Evolutionary conservation across 2,113 vertebrate genomes (phyloP).

Genomic region (Erinaceus europaeus): DNA sequence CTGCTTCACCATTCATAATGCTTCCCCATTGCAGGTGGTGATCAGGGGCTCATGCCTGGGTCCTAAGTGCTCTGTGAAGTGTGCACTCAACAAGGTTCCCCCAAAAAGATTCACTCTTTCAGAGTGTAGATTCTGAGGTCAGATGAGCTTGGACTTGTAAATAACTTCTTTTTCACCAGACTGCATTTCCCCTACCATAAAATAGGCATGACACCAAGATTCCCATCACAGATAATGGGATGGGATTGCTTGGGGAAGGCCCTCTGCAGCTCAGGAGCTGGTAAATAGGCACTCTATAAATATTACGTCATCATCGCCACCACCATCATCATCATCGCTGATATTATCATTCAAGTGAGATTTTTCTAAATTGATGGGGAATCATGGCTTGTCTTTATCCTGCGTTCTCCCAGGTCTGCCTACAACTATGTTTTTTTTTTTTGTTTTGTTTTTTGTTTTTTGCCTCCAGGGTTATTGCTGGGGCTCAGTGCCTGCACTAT

Average conservation of each 20-base stretch:
- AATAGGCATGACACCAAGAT: too few species aligned
- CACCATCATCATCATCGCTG: too few species aligned
- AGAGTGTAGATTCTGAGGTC: neutral
- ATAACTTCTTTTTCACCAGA: neutral
- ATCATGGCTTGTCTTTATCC: neutral
- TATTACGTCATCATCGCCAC: neutral
- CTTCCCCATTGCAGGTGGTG: too few species aligned
- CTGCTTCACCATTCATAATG: too few species aligned
- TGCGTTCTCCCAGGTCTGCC: neutral
- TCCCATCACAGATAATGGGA: neutral
- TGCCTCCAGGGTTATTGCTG: too few species aligned
- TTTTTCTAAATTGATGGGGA: conserved; percentile 37
- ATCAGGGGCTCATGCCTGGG: too few species aligned
- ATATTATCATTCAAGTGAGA: neutral
- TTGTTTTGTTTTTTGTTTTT: too few species aligned
- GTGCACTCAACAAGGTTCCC: too few species aligned
- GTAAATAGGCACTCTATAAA: neutral
- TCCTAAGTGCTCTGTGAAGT: too few species aligned
- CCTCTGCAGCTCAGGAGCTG: too few species aligned
- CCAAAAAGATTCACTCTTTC: neutral
- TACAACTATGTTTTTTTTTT: too few species aligned
- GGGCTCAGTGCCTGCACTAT: too few species aligned
- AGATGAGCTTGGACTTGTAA: neutral
- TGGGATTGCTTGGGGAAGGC: neutral
- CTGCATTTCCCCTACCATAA: neutral